Conservation (phyloP, 92 coral and sea anemone species). For the Plumapathes pennacea region DNA sequence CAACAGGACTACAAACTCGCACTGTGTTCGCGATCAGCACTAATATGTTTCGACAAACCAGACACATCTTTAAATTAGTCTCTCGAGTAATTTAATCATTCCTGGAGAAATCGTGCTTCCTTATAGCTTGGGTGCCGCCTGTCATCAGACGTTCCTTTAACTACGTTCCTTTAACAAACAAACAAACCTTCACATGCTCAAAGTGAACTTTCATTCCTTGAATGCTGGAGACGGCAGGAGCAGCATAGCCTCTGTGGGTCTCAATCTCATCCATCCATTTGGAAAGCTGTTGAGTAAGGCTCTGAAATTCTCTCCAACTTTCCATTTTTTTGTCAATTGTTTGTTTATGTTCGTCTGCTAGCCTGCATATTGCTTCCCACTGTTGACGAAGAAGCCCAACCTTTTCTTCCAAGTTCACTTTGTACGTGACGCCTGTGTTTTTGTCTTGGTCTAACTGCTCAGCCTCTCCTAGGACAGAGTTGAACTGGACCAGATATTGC, state of each 20-base stretch:
- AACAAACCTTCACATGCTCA: constrained; percentile 96
- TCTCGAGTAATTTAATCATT: too few species aligned
- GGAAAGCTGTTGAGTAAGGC: constrained; percentile 51
- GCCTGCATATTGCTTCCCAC: constrained; percentile 64
- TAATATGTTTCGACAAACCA: too few species aligned
- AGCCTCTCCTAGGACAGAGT: constrained; percentile 53
- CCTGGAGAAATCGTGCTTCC: too few species aligned
- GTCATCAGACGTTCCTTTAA: too few species aligned
- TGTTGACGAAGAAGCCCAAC: constrained; percentile 57
- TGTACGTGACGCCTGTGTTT: constrained; percentile 40
- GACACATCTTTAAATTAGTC: too few species aligned
- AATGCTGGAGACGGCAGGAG: constrained; percentile 75
- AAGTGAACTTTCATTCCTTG: constrained; percentile 88
- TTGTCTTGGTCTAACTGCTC: constrained; percentile 70
- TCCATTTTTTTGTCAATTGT: constrained; percentile 57
- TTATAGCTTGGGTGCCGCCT: too few species aligned
- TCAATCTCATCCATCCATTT: constrained; percentile 82
- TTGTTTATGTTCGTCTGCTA: constrained; percentile 68
- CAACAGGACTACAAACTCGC: too few species aligned
- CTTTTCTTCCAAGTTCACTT: constrained; percentile 72
- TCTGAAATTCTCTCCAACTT: constrained; percentile 69
- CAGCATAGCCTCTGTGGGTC: constrained; percentile 74
- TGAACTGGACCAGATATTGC: constrained; percentile 55
- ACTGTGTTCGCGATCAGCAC: too few species aligned
- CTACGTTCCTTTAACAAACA: too few species aligned